Evolutionary conservation across 1,140 invertebrate genomes (phyloP).

Genomic region (Scaptomyza graminum): DNA sequence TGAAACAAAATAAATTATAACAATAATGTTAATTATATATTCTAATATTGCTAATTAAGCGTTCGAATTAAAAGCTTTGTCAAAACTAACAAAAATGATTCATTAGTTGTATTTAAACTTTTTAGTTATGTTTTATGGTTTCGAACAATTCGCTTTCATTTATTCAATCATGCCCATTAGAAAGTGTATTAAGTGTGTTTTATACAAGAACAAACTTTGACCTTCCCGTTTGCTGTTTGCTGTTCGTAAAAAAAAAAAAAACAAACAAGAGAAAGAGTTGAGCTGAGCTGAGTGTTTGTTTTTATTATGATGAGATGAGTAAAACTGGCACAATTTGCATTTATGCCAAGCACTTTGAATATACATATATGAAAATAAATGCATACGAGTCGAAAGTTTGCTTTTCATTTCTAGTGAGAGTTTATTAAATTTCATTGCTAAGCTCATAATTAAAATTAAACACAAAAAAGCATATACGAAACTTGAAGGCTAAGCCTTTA

Average conservation of each 20-base stretch:
- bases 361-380: constrained; percentile 13
- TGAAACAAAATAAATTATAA: too few species aligned
- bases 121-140: too few species aligned
- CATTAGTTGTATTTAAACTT: too few species aligned
- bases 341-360: constrained; percentile 23
- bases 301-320: constrained; percentile 44
- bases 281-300: constrained; percentile 44
- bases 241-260: neutral
- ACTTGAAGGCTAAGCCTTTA: constrained; percentile 40
- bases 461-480: neutral
- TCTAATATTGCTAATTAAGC: too few species aligned
- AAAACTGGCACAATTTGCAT: constrained; percentile 52
- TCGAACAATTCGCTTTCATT: too few species aligned
- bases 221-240: constrained; percentile 6
- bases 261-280: too few species aligned
- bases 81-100: too few species aligned
- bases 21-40: too few species aligned
- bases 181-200: constrained; percentile 7
- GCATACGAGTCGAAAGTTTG: constrained; percentile 15
- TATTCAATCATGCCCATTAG: too few species aligned
- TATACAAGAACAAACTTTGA: constrained; percentile 18
- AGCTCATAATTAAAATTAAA: constrained; percentile 18
- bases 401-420: neutral
- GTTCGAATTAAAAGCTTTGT: too few species aligned
- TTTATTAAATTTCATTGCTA: constrained; percentile 47